phyloP scores from a whole-genome alignment of 2,113 vertebrate species.

The Cebidichthys violaceus region DNA sequence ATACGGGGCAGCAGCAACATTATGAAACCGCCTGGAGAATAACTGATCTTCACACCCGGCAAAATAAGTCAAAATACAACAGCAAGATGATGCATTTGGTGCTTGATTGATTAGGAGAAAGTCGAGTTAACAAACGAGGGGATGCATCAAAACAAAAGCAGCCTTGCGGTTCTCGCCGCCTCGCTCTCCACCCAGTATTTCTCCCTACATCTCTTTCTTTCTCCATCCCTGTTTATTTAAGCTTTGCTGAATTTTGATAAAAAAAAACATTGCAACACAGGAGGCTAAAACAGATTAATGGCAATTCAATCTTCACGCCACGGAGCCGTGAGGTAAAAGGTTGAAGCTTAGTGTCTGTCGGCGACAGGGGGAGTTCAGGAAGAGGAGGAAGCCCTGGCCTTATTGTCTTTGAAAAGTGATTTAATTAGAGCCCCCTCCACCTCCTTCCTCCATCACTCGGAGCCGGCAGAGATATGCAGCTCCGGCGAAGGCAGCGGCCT shows the following conservation, averaged over 20 bases:
- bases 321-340: slow-evolving; percentile 84
- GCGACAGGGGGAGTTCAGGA: slow-evolving; percentile 85
- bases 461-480: slow-evolving; percentile 75
- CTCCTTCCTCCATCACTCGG: slow-evolving; percentile 30
- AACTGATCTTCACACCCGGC: slow-evolving; percentile 12
- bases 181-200: slow-evolving; percentile 12
- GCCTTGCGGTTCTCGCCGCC: neutral
- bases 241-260: slow-evolving; percentile 60
- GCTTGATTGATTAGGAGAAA: slow-evolving; percentile 60
- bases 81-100: slow-evolving; percentile 40
- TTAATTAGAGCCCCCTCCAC: slow-evolving; percentile 88
- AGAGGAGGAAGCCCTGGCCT: slow-evolving; percentile 86
- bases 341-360: slow-evolving; percentile 80
- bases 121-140: slow-evolving; percentile 62
- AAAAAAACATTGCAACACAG: slow-evolving; percentile 60
- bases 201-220: neutral
- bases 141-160: slow-evolving; percentile 59
- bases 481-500: slow-evolving; percentile 84
- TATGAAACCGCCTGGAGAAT: slow-evolving; percentile 49
- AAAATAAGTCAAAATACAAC: slow-evolving; percentile 7
- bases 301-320: slow-evolving; percentile 65
- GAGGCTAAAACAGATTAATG: slow-evolving; percentile 76
- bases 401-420: slow-evolving; percentile 92
- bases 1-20: slow-evolving; percentile 59
- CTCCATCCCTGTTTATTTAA: slow-evolving; percentile 70